phyloP scores from a whole-genome alignment of 2,888 invertebrate species.

The Allygus modestus region DNA sequence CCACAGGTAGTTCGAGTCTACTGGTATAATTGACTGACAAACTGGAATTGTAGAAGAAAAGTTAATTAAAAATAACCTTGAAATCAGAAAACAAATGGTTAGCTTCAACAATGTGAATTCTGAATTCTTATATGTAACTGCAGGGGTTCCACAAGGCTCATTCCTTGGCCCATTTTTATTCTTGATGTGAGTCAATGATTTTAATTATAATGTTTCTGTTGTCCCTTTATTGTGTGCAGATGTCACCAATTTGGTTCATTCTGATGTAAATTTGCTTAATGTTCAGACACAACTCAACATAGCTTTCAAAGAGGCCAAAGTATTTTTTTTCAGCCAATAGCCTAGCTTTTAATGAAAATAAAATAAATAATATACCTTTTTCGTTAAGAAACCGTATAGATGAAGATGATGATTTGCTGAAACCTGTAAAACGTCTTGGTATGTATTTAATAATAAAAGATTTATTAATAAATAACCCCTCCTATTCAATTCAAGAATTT shows the following conservation, averaged over 20 bases:
- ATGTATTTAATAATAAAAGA: too few relatives aligned
- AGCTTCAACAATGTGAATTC: conserved; percentile 1
- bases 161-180: conserved; percentile 8
- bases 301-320: background rate
- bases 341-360: background rate
- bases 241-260: background rate
- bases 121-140: background rate
- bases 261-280: background rate
- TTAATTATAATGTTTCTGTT: background rate
- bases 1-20: too few relatives aligned
- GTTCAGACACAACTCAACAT: background rate
- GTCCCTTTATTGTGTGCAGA: conserved; percentile 1
- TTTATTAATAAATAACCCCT: too few relatives aligned
- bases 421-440: background rate
- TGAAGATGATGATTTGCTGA: background rate
- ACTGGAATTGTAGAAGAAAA: background rate
- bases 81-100: conserved; percentile 15
- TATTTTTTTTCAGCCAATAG: background rate
- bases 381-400: background rate
- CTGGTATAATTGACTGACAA: background rate
- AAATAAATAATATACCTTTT: background rate
- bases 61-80: background rate
- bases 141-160: conserved; percentile 16
- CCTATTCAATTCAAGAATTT: too few relatives aligned
- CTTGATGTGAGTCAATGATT: background rate